phyloP scores from a whole-genome alignment of 2,797 vertebrate species.

The Nannoperca australis region DNA sequence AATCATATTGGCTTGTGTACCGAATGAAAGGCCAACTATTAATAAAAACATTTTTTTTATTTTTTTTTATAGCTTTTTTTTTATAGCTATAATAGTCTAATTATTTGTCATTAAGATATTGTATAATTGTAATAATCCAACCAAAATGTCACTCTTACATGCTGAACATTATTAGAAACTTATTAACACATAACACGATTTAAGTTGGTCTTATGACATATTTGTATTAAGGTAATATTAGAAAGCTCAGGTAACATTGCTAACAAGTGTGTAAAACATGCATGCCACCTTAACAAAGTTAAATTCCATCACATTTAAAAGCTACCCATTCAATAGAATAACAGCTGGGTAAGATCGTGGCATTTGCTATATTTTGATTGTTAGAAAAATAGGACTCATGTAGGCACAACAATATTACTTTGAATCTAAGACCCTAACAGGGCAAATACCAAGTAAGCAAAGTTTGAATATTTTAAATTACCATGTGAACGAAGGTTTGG shows the following conservation, averaged over 20 bases:
- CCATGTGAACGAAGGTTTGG: slow-evolving; percentile 17
- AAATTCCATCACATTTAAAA: slow-evolving; percentile 7
- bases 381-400: slow-evolving; percentile 2
- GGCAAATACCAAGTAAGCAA: slow-evolving; percentile 18
- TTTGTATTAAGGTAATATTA: not conserved
- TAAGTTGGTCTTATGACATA: not conserved
- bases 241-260: not conserved
- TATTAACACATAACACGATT: not conserved
- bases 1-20: slow-evolving; percentile 25
- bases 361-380: slow-evolving; percentile 9
- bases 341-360: not conserved
- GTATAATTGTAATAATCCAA: not conserved
- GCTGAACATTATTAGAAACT: not conserved
- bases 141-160: not conserved
- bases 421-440: slow-evolving; percentile 8
- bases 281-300: not conserved
- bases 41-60: not conserved
- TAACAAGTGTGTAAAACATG: not conserved
- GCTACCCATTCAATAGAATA: slow-evolving; percentile 5
- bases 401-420: slow-evolving; percentile 19
- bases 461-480: slow-evolving; percentile 24
- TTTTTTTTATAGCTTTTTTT: not conserved
- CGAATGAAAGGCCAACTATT: not conserved
- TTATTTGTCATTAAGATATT: not conserved
- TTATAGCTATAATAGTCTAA: not conserved